phyloP scores from a whole-genome alignment of 37 sponge, comb jelly and placozoan species.

The Crambe crambe region DNA sequence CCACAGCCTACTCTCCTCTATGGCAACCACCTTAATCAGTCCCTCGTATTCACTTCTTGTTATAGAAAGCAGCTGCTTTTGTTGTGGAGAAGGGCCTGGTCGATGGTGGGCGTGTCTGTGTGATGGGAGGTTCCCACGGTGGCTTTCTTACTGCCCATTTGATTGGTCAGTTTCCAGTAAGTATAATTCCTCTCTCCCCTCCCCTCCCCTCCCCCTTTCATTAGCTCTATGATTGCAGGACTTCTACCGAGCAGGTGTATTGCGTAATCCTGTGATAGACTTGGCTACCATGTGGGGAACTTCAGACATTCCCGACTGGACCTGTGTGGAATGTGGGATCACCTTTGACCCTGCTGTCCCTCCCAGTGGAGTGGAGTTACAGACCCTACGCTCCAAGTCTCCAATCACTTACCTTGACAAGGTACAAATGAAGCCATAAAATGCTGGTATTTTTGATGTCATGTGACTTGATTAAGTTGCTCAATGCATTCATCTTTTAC shows the following conservation, averaged over 20 bases:
- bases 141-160: conserved; percentile 92
- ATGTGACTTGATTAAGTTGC: no score
- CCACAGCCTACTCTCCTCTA: not conserved
- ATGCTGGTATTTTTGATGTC: no score
- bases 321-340: conserved; percentile 68
- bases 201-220: not conserved
- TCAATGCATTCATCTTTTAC: no score
- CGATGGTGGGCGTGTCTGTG: conserved; percentile 68
- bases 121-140: conserved; percentile 97
- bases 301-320: conserved; percentile 97
- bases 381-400: conserved; percentile 64
- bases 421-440: no score
- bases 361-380: conserved; percentile 38
- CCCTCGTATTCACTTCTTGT: not conserved
- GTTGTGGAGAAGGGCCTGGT: conserved; percentile 51
- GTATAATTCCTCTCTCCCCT: conserved; percentile 6
- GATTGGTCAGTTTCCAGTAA: conserved; percentile 92
- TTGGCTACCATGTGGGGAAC: conserved; percentile 70
- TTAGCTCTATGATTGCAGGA: no score
- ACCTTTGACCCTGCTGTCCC: conserved; percentile 42
- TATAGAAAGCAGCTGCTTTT: conserved; percentile 57
- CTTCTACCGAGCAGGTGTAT: conserved; percentile 84
- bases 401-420: conserved; percentile 76
- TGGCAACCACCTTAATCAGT: not conserved
- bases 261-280: conserved; percentile 91